These are phyloP conservation scores for Drosophila flavopinicola DNA, from an alignment of 2,888 invertebrate genomes.

Conservation along the genomic window DNA sequence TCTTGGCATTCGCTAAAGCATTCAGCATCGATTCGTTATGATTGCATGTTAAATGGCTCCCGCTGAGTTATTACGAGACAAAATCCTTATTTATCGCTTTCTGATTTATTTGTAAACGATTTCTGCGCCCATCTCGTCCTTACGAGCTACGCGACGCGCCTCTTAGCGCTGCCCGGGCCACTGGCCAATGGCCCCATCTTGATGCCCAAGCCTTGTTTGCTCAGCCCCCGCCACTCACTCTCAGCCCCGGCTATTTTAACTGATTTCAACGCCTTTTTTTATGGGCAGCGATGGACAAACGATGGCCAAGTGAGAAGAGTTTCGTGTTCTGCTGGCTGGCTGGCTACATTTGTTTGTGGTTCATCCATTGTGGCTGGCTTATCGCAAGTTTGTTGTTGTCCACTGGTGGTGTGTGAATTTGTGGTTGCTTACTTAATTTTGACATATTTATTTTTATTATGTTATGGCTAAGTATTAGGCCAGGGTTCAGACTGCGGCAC, in stretches of 20 bases:
- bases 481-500: background rate
- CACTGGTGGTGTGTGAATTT: slow-evolving; percentile 50
- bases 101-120: slow-evolving; percentile 84
- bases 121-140: slow-evolving; percentile 60
- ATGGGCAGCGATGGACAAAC: too few relatives aligned
- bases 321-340: slow-evolving; percentile 23
- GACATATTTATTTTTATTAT: slow-evolving; percentile 76
- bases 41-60: slow-evolving; percentile 84
- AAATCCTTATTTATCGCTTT: slow-evolving; percentile 85
- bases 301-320: too few relatives aligned
- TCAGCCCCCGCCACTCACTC: slow-evolving; percentile 24
- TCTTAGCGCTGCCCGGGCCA: slow-evolving; percentile 18
- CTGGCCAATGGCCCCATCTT: slow-evolving; percentile 41
- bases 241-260: slow-evolving; percentile 55
- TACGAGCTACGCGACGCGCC: slow-evolving; percentile 36
- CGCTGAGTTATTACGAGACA: slow-evolving; percentile 85
- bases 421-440: slow-evolving; percentile 74
- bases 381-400: slow-evolving; percentile 49
- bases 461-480: slow-evolving; percentile 43
- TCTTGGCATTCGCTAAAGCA: slow-evolving; percentile 67
- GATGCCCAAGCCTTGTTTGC: slow-evolving; percentile 45
- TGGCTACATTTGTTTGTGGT: slow-evolving; percentile 16
- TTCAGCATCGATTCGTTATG: slow-evolving; percentile 84
- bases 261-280: slow-evolving; percentile 74
- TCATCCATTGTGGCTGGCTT: slow-evolving; percentile 40